Evolutionary conservation across 2,797 vertebrate genomes (phyloP).

Genomic region (Malurus splendens): DNA sequence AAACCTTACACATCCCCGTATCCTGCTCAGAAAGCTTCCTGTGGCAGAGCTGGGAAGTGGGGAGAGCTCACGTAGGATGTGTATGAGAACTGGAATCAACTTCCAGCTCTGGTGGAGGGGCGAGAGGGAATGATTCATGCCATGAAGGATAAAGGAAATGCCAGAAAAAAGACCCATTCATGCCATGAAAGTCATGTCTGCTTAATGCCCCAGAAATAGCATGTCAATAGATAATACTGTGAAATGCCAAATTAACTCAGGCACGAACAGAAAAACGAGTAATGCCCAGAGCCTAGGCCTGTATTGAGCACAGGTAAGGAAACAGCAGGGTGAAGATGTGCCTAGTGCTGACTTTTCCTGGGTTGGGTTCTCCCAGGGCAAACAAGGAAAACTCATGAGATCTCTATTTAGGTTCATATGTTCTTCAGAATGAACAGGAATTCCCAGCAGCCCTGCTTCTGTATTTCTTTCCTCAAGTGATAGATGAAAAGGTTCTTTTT

Average conservation of each 20-base stretch:
- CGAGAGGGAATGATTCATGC: neutral
- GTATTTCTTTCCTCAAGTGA: neutral
- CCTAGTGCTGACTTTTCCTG: neutral
- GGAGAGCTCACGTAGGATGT: neutral
- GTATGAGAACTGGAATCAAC: constrained; percentile 15
- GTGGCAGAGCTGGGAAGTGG: neutral
- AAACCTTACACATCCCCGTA: neutral
- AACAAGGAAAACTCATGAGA: neutral
- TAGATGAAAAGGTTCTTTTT: neutral
- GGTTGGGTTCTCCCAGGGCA: neutral
- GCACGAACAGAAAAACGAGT: neutral
- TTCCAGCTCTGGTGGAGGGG: neutral
- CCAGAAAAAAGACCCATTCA: neutral
- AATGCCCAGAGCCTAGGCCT: neutral
- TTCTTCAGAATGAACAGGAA: neutral
- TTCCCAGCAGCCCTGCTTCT: neutral
- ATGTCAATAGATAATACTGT: neutral
- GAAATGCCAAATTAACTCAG: neutral
- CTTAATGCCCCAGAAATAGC: constrained; percentile 12
- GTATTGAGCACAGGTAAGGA: neutral
- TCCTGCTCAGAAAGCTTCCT: constrained; percentile 34
- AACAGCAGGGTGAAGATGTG: neutral
- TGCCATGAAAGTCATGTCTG: neutral
- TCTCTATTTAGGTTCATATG: neutral
- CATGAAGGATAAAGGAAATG: constrained; percentile 9